Base-by-base conservation (phyloP, 2,113 vertebrate species). In the Saguinus imperator region DNA sequence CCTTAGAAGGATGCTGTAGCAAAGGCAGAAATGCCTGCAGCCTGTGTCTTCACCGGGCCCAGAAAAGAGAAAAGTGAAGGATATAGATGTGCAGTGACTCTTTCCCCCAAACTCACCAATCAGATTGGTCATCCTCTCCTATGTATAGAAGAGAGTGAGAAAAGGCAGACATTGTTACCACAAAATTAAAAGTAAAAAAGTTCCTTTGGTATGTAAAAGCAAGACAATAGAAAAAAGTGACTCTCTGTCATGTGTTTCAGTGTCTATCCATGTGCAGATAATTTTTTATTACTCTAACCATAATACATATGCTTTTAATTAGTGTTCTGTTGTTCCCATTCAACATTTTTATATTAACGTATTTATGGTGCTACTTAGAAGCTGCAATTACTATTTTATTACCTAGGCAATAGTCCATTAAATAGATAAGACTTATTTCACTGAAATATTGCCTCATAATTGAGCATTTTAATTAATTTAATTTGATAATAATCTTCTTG, bases 401-500 rank as follows among this genome's bases (percentile, higher is more conserved):
- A 84, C 5, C 14, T 79, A 93, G 68, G 18, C 27, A 73, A 45
- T n/a, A 80, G 4, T 84, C 8, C 18, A 86, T 88, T 91, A 80
- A 76, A 84, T 37, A 72, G 4, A 17, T 75, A 43, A 66, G 23
- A 7, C 40, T 68, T 61, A 70, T 86, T 87, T 85, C 66, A 89
- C 8, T 68, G 84, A 70, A 91, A 8, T 52, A n/a, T 68, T 48
- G 8, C 11, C 10, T 86, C 66, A 82, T 2, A 79, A 32, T 61
- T 68, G 11, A 29, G 40, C 12, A 75, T 93, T 89, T 93, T 35
- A 79, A 37, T 77, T 55, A 12, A 35, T 87, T 91, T 61, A 91
- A 40, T 37, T 91, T 95, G 66, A 68, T 80, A 52, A 57, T 87
- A 17, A 48, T 87, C 50, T 94, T 88, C 8, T 86, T 77, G 52